Conservation (phyloP, 2,797 vertebrate genomes). For the Eidolon dupreanum region DNA sequence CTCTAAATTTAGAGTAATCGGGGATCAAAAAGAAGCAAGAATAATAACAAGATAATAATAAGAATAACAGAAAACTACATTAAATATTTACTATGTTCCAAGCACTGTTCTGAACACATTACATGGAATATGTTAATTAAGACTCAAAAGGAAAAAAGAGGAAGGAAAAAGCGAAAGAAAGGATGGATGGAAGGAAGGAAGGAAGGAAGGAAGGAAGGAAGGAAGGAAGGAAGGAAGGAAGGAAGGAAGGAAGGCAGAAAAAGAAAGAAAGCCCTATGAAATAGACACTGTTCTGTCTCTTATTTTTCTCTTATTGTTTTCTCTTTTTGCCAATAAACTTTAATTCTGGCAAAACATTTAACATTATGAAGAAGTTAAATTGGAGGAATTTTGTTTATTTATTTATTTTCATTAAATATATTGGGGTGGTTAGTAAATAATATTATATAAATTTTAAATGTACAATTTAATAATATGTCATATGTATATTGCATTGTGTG, state of each 20-base stretch:
- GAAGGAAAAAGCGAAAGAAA: not conserved
- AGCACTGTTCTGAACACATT: not conserved
- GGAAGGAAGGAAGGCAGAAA: not conserved
- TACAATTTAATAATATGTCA: no score
- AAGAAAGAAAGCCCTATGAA: not conserved
- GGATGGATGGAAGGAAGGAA: not conserved
- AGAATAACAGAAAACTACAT: not conserved
- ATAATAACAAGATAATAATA: not conserved
- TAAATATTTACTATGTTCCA: not conserved
- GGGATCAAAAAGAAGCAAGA: not conserved
- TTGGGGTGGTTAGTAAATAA: no score
- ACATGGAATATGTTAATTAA: conserved; percentile 7
- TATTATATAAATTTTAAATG: no score
- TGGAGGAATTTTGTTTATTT: no score
- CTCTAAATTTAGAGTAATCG: not conserved
- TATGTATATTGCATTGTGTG: no score
- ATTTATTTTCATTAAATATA: no score
- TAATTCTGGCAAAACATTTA: no score
- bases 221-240: not conserved
- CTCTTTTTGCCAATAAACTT: no score
- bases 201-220: no score
- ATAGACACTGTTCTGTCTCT: not conserved
- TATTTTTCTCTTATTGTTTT: no score
- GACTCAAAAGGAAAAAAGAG: not conserved
- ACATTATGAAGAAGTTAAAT: no score